Evolutionary conservation across 2,113 vertebrate species (phyloP).

Genomic region (Cyanoliseus patagonus): DNA sequence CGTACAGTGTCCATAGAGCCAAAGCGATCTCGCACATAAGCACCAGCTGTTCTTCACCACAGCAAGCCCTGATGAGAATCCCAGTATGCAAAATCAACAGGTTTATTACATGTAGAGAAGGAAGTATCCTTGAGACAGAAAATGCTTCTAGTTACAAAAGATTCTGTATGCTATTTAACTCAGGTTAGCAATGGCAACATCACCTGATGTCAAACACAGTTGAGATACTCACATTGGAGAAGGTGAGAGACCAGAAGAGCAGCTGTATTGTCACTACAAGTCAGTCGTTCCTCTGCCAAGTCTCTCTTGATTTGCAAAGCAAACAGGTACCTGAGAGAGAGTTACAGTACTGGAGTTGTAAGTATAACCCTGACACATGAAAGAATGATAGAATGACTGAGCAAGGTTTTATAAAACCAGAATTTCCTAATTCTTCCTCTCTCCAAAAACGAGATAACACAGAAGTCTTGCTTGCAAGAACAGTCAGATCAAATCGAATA

Average conservation of each 20-base stretch:
- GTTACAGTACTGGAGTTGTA: neutral
- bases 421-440: neutral
- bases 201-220: neutral
- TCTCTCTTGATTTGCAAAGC: conserved; percentile 94
- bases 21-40: neutral
- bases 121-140: neutral
- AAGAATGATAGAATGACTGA: neutral
- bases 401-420: neutral
- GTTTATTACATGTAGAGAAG: neutral
- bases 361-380: neutral
- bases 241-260: conserved; percentile 90
- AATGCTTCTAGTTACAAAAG: neutral
- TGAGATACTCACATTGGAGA: conserved; percentile 84
- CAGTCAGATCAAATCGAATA: neutral
- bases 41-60: neutral
- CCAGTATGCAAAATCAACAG: neutral
- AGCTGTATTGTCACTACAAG: conserved; percentile 86
- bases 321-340: conserved; percentile 87
- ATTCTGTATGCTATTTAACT: fast-evolving
- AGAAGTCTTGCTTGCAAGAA: neutral
- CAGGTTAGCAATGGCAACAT: neutral
- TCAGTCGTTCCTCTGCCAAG: conserved; percentile 84
- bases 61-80: neutral
- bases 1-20: fast-evolving
- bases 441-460: neutral